Conservation (phyloP, 2,888 invertebrate species). For the Suillia variegata region DNA sequence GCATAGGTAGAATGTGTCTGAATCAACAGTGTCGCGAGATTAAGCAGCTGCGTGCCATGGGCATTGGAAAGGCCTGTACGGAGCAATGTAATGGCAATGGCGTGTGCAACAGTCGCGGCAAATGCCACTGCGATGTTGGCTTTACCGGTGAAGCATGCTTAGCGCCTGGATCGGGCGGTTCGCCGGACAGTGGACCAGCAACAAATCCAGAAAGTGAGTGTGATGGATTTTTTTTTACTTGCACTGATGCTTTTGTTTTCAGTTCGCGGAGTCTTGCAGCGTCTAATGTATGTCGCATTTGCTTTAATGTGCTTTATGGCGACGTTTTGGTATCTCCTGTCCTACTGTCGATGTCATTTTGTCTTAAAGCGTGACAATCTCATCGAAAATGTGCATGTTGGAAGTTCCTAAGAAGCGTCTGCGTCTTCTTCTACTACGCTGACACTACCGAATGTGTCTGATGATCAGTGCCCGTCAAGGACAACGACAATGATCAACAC, state of each 20-base stretch:
- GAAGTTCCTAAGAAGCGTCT: too few relatives aligned
- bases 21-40: conserved; percentile 85
- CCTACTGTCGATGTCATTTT: conserved; percentile 72
- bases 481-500: too few relatives aligned
- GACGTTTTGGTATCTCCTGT: conserved; percentile 71
- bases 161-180: conserved; percentile 87
- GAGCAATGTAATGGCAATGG: conserved; percentile 84
- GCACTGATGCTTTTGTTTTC: conserved; percentile 33
- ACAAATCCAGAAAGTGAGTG: conserved; percentile 79
- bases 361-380: conserved; percentile 63
- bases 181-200: conserved; percentile 88
- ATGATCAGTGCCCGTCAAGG: too few relatives aligned
- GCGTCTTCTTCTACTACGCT: too few relatives aligned
- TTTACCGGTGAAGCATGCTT: conserved; percentile 88
- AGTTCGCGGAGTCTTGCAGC: conserved; percentile 74
- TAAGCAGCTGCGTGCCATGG: conserved; percentile 65
- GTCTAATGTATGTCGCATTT: conserved; percentile 84
- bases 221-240: too few relatives aligned
- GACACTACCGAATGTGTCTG: too few relatives aligned
- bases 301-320: conserved; percentile 79
- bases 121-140: conserved; percentile 93
- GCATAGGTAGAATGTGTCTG: conserved; percentile 80
- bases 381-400: conserved; percentile 62
- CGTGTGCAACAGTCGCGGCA: conserved; percentile 84
- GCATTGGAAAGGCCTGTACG: conserved; percentile 69